Base-by-base conservation (phyloP, 2,797 vertebrate genomes). In the Crypturellus tataupa region DNA sequence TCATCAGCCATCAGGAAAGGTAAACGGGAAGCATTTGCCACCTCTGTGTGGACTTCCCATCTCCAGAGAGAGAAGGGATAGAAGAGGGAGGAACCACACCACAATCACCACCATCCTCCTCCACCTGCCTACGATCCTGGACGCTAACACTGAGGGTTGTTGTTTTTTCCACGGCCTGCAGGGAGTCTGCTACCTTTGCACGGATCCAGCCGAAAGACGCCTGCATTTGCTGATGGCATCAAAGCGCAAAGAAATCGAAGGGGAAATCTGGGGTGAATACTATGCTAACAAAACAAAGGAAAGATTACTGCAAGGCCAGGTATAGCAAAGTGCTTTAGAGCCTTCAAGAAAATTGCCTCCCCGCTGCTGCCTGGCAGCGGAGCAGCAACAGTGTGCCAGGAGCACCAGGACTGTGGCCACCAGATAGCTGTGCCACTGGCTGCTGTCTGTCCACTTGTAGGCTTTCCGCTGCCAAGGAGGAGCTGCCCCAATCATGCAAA, bases 281-380 rank as follows among this genome's bases (percentile, higher is more conserved):
- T 12, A 14, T 9, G 18, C 11, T 13, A 8, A 10, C 4, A 82
- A 64, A 31, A 14, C 1, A 5, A 10, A 46, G 29, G 33, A 17
- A 25, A 21, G 25, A 2, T 5, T 1, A 17, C 20, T 23, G 25
- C 35, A 1, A 55, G 62, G 63, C 29, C 40, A 56, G 79, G 72
- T 77, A 42, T 3, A 37, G 14, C 23, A 3, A 1, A 1, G 25
- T 11, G 1, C 47, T 24, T 23, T 10, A 4, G 8, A 49, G 37
- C 42, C 25, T 25, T 17, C n/a, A 42, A 44, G 27, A 17, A 12
- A 42, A 59, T 31, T 10, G 6, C 42, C 14, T 37, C 55, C 70
- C 17, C 27, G 46, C 33, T 4, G 1, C 27, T 39, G 5, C 18
- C 33, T 23, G 9, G 7, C 16, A 37, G 39, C 17, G 42, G 18